Conservation (phyloP, 2,888 invertebrate species). For the Podotricha telesiphe region DNA sequence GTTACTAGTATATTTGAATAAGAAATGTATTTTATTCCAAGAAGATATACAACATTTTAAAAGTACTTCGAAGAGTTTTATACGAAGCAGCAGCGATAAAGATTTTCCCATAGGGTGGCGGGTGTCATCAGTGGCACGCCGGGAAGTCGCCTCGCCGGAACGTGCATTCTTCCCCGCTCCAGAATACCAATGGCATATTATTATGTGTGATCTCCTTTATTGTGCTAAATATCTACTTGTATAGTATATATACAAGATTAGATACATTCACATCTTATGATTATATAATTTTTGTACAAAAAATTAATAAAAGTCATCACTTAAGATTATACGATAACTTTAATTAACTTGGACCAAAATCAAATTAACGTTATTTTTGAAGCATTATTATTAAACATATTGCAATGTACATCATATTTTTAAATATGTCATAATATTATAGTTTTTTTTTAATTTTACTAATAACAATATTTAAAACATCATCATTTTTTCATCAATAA, state of each 20-base stretch:
- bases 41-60: slow-evolving; percentile 2
- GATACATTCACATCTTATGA: slow-evolving; percentile 68
- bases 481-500: too few relatives aligned
- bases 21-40: neutral
- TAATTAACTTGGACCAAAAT: too few relatives aligned
- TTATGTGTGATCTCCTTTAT: slow-evolving; percentile 78
- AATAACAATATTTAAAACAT: too few relatives aligned
- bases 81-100: slow-evolving; percentile 15
- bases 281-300: slow-evolving; percentile 50
- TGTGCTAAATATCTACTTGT: slow-evolving; percentile 65
- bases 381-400: too few relatives aligned
- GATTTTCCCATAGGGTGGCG: slow-evolving; percentile 46
- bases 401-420: too few relatives aligned
- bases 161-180: slow-evolving; percentile 75
- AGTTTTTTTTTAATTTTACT: too few relatives aligned
- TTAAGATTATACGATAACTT: too few relatives aligned
- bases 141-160: slow-evolving; percentile 68
- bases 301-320: too few relatives aligned
- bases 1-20: neutral
- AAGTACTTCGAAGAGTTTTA: slow-evolving; percentile 11
- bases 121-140: slow-evolving; percentile 58
- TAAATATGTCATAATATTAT: too few relatives aligned
- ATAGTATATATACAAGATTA: slow-evolving; percentile 41
- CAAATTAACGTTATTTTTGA: too few relatives aligned
- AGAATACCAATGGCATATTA: slow-evolving; percentile 80